These are phyloP conservation scores for Ennomos quercinarius DNA, from an alignment of 2,888 invertebrate genomes.

Conservation along the genomic window DNA sequence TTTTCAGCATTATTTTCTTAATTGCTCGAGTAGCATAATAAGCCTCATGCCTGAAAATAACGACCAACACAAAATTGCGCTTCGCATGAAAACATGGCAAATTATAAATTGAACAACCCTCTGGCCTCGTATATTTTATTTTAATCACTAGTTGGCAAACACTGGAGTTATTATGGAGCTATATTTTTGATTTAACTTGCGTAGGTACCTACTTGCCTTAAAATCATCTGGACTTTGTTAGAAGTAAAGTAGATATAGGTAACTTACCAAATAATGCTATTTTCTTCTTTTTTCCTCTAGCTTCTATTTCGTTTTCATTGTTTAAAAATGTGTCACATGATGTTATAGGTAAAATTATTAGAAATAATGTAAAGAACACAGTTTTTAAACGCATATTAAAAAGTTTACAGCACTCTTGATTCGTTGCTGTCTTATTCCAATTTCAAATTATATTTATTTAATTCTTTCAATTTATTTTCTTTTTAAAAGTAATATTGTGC, in stretches of 20 bases:
- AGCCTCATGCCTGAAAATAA: slow-evolving; percentile 24
- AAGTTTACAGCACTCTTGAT: neutral
- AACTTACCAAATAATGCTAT: slow-evolving; percentile 71
- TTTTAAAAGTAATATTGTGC: slow-evolving; percentile 11
- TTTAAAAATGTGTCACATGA: slow-evolving; percentile 46
- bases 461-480: slow-evolving; percentile 5
- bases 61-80: slow-evolving; percentile 20
- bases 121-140: slow-evolving; percentile 21
- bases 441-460: slow-evolving; percentile 3
- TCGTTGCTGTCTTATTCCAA: slow-evolving; percentile 1
- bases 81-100: slow-evolving; percentile 25
- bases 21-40: slow-evolving; percentile 21
- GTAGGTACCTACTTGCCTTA: neutral
- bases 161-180: slow-evolving; percentile 17
- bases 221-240: too few relatives aligned
- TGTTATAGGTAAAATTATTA: slow-evolving; percentile 40
- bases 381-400: slow-evolving; percentile 45
- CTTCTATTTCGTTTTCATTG: slow-evolving; percentile 53
- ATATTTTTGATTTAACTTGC: slow-evolving; percentile 12
- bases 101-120: slow-evolving; percentile 26
- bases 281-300: slow-evolving; percentile 76
- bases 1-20: slow-evolving; percentile 11
- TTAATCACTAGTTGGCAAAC: slow-evolving; percentile 29
- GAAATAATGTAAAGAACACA: slow-evolving; percentile 45
- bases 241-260: neutral